These are phyloP conservation scores for Tinamus guttatus DNA, from an alignment of 2,113 vertebrate species.

Conservation along the genomic window DNA sequence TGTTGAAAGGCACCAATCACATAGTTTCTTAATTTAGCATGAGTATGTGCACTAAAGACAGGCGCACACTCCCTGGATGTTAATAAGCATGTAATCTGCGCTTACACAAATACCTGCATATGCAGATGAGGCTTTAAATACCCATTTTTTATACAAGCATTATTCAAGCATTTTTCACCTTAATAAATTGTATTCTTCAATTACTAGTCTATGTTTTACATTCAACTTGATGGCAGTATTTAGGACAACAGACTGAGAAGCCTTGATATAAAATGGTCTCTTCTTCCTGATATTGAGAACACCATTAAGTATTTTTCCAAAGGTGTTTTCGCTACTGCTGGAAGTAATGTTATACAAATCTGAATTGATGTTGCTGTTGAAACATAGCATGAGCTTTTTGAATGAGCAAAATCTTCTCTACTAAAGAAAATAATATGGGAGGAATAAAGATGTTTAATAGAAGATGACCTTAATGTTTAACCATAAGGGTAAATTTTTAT, in stretches of 20 bases:
- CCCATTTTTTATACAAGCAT: background rate
- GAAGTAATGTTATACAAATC: background rate
- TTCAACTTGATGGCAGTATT: background rate
- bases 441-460: background rate
- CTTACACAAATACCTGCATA: background rate
- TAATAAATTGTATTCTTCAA: background rate
- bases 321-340: fast-evolving
- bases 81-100: background rate
- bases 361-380: background rate
- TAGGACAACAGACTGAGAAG: background rate
- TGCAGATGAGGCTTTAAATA: background rate
- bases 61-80: background rate
- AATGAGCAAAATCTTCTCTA: background rate
- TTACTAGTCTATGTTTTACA: background rate
- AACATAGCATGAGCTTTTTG: background rate
- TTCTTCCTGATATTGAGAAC: background rate
- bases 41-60: background rate
- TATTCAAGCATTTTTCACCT: background rate
- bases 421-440: background rate
- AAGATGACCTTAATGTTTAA: background rate
- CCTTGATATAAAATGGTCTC: background rate
- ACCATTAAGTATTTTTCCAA: background rate
- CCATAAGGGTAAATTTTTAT: background rate
- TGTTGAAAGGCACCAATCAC: background rate
- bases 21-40: background rate